Percentiles rank a stretch among this genome's conserved stretches.
These are phyloP conservation scores for Dicroscelio sp. DNA, from an alignment of 2,888 invertebrate species.

Conservation along the genomic window DNA sequence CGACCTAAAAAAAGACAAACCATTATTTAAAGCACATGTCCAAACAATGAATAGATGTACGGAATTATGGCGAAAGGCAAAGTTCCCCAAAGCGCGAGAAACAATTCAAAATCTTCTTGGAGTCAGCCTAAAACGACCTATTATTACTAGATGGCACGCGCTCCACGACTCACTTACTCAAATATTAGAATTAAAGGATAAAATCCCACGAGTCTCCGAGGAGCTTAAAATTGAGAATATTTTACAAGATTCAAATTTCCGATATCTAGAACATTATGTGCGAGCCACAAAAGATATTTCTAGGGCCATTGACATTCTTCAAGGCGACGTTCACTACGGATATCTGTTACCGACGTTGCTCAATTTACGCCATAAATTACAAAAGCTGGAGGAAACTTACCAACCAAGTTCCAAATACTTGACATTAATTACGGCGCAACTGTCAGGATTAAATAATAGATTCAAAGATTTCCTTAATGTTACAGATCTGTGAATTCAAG, in stretches of 20 bases:
- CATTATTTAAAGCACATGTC: neutral
- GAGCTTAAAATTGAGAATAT: neutral
- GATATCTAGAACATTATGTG: slow-evolving; percentile 15
- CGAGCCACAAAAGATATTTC: neutral
- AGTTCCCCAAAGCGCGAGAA: slow-evolving; percentile 14
- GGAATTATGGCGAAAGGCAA: slow-evolving; percentile 5
- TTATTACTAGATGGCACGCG: slow-evolving; percentile 11
- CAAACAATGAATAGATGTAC: slow-evolving; percentile 19
- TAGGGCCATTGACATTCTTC: neutral
- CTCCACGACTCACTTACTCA: neutral
- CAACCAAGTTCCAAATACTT: neutral
- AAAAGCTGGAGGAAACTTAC: neutral
- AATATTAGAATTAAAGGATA: slow-evolving; percentile 1
- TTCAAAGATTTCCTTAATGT: slow-evolving; percentile 8
- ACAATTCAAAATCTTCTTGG: neutral
- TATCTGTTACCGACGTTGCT: slow-evolving; percentile 1
- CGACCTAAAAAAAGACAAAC: neutral
- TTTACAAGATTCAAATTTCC: neutral
- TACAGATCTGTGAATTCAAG: neutral
- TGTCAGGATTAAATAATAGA: neutral
- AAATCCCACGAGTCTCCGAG: neutral
- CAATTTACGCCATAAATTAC: neutral
- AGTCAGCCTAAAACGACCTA: neutral
- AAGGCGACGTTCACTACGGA: slow-evolving; percentile 18
- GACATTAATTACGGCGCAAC: neutral